Conservation (phyloP, 2,113 vertebrate genomes). For the Apodemus speciosus region DNA sequence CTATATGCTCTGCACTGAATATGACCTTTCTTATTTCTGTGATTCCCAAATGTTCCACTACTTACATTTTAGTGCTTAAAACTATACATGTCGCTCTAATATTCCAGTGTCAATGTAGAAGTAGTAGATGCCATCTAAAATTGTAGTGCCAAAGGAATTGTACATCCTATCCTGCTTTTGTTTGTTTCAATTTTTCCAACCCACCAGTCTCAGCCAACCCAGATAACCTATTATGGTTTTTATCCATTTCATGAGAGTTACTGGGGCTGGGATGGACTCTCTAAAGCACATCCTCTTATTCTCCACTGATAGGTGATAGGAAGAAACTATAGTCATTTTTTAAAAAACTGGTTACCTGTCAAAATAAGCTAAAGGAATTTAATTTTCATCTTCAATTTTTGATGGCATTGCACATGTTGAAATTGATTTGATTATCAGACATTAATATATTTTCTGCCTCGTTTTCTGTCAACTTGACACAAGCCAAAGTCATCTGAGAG, state of each 20-base stretch:
- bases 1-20: neutral
- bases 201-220: neutral
- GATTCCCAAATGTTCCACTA: neutral
- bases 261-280: neutral
- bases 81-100: neutral
- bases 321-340: neutral
- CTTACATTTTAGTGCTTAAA: neutral
- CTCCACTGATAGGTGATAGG: neutral
- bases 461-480: neutral
- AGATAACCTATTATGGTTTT: neutral
- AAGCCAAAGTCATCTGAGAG: neutral
- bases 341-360: neutral
- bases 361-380: neutral
- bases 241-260: neutral
- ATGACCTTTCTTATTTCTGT: neutral
- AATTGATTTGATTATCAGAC: neutral
- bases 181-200: neutral
- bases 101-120: neutral
- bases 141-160: neutral
- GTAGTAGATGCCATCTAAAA: neutral
- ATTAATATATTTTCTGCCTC: neutral
- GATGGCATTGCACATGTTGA: neutral
- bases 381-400: neutral
- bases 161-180: neutral
- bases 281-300: neutral